phyloP scores from a whole-genome alignment of 1,140 invertebrate species.

The Diabrotica undecimpunctata region DNA sequence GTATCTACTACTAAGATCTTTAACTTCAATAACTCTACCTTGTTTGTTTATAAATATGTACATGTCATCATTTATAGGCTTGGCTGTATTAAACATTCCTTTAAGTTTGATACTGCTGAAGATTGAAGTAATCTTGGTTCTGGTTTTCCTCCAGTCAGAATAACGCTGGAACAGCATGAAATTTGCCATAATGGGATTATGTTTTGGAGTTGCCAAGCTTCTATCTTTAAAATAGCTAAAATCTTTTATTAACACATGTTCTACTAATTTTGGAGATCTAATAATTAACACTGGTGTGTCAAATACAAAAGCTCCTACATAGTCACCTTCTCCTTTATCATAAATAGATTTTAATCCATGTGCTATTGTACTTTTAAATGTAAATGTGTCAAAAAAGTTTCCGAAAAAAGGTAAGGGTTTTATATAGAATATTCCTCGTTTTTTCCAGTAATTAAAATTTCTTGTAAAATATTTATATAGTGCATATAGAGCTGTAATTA shows the following conservation, averaged over 20 bases:
- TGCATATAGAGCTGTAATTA: neutral
- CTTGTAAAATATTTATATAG: neutral
- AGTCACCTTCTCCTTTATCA: constrained; percentile 30
- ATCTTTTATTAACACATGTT: constrained; percentile 54
- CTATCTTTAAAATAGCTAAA: constrained; percentile 57
- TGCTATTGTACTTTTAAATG: constrained; percentile 32
- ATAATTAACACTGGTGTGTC: constrained; percentile 35
- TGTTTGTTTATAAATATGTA: neutral
- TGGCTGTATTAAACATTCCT: constrained; percentile 33
- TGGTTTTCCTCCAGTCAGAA: constrained; percentile 50
- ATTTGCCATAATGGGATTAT: constrained; percentile 19
- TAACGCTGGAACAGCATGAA: constrained; percentile 43
- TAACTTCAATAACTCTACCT: neutral
- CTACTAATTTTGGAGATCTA: constrained; percentile 54
- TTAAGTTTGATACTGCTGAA: constrained; percentile 56
- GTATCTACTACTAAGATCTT: neutral
- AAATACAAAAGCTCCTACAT: constrained; percentile 45
- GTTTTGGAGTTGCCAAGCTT: constrained; percentile 8
- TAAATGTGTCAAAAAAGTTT: constrained; percentile 33
- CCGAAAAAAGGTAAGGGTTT: constrained; percentile 44
- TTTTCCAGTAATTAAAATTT: constrained; percentile 47
- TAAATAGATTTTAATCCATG: constrained; percentile 38
- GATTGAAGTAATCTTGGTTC: constrained; percentile 52
- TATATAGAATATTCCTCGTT: constrained; percentile 42
- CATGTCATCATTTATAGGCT: neutral